Base-by-base conservation (phyloP, 1,140 invertebrate genomes). In the Drosophila guanche region DNA sequence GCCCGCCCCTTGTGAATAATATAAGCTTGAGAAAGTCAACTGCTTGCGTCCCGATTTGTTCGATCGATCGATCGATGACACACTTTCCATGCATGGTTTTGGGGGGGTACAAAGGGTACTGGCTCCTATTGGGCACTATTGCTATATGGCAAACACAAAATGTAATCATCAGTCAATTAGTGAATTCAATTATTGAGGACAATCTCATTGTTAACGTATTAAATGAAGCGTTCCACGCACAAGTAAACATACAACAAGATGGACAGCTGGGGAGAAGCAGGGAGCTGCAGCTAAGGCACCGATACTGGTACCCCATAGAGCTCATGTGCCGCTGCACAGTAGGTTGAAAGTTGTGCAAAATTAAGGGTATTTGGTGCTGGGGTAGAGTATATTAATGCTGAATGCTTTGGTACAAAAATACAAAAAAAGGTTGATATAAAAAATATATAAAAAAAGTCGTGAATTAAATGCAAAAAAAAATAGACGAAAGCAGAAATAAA, bases 181-280 rank as follows among this genome's bases (percentile, higher is more conserved):
- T 88, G 83, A 78, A 88, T 88, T 88, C 83, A 88, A 88, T 88
- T 88, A 88, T 88, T 88, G 83, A 88, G 79, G 79, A 88, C 83
- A 88, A 88, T 88, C 83, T 89, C 83, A 88, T 89, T 88, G 83
- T 88, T 88, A 88, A 88, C 83, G 84, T 89, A 88, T 88, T 89
- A 88, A 88, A 88, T 88, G 83, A 88, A 88, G 83, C 84, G 79
- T 89, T 76, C 78, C 67, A 83, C 74, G 75, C 75, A 88, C 83
- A 89, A 65, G 79, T 75, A 89, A 89, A 88, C 74, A 77, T 58
- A 60, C 56, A 75, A 56, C n/a, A 57, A 68, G 55, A 76, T 60
- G 42, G 29, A 43, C 22, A 16, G 29, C 25, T 29, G 45, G 63
- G 33, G 47, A 41, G 25, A 29, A 6, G 23, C 20, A 2, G 5